A percentile compares a stretch with the other conserved stretches of the same genome.
Conservation (phyloP, 2,113 vertebrate genomes). For the Syngnathus scovelli region DNA sequence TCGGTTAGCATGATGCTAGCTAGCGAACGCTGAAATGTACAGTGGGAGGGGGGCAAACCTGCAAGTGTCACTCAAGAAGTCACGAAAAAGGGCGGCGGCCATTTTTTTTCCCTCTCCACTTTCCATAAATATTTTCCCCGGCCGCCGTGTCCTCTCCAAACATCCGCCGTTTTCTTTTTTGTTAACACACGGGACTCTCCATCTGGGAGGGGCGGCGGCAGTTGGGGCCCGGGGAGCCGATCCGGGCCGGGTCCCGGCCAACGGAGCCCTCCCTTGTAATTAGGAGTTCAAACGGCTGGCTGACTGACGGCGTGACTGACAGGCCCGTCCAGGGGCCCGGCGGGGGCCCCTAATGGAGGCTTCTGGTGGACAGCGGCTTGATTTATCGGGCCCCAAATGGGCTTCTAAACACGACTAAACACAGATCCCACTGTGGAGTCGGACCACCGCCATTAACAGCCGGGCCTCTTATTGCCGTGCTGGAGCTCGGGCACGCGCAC, state of each 20-base stretch:
- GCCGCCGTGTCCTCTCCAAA: slow-evolving; percentile 47
- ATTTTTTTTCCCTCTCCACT: slow-evolving; percentile 30
- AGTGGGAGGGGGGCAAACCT: slow-evolving; percentile 8
- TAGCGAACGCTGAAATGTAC: slow-evolving; percentile 11
- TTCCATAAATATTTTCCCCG: slow-evolving; percentile 63
- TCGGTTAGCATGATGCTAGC: slow-evolving; percentile 38
- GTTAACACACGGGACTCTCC: slow-evolving; percentile 30
- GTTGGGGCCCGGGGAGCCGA: neutral
- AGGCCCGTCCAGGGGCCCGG: slow-evolving; percentile 51
- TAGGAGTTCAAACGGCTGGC: slow-evolving; percentile 66
- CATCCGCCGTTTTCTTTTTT: slow-evolving; percentile 9
- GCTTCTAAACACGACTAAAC: slow-evolving; percentile 70
- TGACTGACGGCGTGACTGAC: slow-evolving; percentile 71
- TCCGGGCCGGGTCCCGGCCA: slow-evolving; percentile 25
- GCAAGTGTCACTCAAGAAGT: slow-evolving; percentile 41
- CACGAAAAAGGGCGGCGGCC: slow-evolving; percentile 22
- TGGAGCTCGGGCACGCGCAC: slow-evolving; percentile 11
- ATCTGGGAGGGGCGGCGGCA: slow-evolving; percentile 23
- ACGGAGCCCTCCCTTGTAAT: slow-evolving; percentile 70
- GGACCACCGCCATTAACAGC: slow-evolving; percentile 60
- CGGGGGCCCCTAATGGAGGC: slow-evolving; percentile 71
- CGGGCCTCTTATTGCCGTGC: slow-evolving; percentile 23
- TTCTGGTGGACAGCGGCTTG: slow-evolving; percentile 67
- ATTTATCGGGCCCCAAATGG: slow-evolving; percentile 74
- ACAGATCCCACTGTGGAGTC: slow-evolving; percentile 69